Percentiles rank a stretch among this genome's conserved stretches.
phyloP scores from a whole-genome alignment of 2,888 invertebrate species.

The Selenia dentaria region DNA sequence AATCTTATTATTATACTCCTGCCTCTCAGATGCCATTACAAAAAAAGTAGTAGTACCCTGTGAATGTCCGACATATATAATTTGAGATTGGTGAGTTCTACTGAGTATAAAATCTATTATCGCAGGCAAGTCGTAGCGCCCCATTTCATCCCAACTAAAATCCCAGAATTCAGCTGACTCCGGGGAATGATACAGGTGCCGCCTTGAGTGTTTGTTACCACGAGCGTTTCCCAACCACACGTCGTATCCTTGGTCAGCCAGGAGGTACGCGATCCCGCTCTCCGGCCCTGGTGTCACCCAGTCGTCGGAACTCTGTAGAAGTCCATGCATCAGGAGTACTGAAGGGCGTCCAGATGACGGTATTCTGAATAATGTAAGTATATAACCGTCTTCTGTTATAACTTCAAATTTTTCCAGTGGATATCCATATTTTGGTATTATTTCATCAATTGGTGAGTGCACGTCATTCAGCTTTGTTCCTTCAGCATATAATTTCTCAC shows the following conservation, averaged over 20 bases:
- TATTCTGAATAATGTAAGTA: constrained; percentile 89
- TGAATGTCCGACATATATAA: constrained; percentile 92
- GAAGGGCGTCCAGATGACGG: constrained; percentile 72
- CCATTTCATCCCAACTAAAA: constrained; percentile 92
- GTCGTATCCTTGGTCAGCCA: constrained; percentile 87
- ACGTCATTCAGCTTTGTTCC: constrained; percentile 31
- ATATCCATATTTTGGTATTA: constrained; percentile 39
- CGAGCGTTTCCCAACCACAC: constrained; percentile 92
- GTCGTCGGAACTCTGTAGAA: constrained; percentile 87
- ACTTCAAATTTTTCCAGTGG: constrained; percentile 66
- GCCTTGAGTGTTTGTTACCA: constrained; percentile 86
- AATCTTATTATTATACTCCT: constrained; percentile 86
- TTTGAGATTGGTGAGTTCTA: constrained; percentile 76
- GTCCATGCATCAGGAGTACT: constrained; percentile 90
- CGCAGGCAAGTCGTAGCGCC: constrained; percentile 89
- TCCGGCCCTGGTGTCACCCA: constrained; percentile 87
- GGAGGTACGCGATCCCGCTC: constrained; percentile 67
- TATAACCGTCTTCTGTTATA: constrained; percentile 89
- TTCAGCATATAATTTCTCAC: neutral
- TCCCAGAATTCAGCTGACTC: constrained; percentile 78
- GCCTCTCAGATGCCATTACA: constrained; percentile 84
- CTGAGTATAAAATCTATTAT: constrained; percentile 88
- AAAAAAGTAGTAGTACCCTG: constrained; percentile 86
- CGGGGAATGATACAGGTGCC: constrained; percentile 70
- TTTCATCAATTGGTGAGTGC: constrained; percentile 30